Percentiles rank a stretch among this genome's conserved stretches.
Conservation (phyloP, 1,140 invertebrate genomes). For the Trypoxylus dichotomus region DNA sequence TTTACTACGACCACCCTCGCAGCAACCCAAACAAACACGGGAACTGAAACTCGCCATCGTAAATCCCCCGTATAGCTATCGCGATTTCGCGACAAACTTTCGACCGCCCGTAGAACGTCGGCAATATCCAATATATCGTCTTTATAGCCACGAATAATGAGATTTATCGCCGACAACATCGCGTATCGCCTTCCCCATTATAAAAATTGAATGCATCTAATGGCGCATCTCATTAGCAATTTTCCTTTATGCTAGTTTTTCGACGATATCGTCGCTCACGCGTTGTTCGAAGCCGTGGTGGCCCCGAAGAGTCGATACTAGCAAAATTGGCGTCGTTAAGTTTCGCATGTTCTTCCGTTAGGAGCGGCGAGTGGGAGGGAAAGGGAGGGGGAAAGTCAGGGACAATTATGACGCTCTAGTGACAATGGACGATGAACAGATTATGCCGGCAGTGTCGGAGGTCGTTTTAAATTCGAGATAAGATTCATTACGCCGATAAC, state of each 20-base stretch:
- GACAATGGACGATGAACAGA: neutral
- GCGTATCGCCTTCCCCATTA: neutral
- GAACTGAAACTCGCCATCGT: too few species aligned
- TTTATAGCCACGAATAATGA: neutral
- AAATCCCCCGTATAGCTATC: too few species aligned
- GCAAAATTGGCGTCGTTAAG: neutral
- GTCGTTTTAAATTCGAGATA: constrained; percentile 3
- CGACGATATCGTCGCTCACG: neutral
- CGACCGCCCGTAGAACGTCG: too few species aligned
- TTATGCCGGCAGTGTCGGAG: neutral
- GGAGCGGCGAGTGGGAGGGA: neutral
- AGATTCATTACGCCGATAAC: neutral
- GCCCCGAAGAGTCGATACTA: neutral
- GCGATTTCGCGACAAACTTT: too few species aligned
- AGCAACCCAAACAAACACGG: too few species aligned
- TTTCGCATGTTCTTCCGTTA: neutral
- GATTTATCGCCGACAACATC: neutral
- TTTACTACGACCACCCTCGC: too few species aligned
- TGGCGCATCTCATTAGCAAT: constrained; percentile 2
- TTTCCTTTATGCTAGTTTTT: neutral
- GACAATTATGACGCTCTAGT: neutral
- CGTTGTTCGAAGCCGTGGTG: neutral
- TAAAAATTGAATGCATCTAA: neutral
- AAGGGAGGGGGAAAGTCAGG: too few species aligned
- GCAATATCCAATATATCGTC: neutral